These are phyloP conservation scores for Conops quadrifasciatus DNA, from an alignment of 2,888 invertebrate species.

Conservation along the genomic window DNA sequence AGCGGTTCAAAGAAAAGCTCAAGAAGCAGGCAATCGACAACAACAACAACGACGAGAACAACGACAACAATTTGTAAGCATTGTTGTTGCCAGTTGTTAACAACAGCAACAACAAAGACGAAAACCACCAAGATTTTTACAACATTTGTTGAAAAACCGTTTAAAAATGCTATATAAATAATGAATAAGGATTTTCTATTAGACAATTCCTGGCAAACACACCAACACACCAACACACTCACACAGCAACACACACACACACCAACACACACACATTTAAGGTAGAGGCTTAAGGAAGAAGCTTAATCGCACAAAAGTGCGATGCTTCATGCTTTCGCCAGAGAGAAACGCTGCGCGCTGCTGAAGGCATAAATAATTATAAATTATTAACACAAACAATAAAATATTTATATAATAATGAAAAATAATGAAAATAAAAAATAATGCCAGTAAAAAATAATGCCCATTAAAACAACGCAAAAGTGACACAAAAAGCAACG, in stretches of 20 bases:
- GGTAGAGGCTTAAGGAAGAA: no score
- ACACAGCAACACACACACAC: constrained; percentile 14
- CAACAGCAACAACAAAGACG: constrained; percentile 34
- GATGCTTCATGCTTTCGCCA: no score
- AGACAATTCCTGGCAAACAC: constrained; percentile 4
- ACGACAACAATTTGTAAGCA: constrained; percentile 47
- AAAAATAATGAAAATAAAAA: constrained; percentile 5
- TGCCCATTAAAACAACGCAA: constrained; percentile 12
- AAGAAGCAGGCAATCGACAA: constrained; percentile 35
- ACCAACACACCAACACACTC: neutral
- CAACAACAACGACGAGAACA: constrained; percentile 31
- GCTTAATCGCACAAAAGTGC: no score
- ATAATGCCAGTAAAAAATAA: constrained; percentile 23
- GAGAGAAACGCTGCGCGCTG: neutral
- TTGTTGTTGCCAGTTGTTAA: constrained; percentile 29
- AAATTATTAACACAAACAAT: constrained; percentile 20
- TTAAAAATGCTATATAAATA: constrained; percentile 47
- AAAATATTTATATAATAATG: constrained; percentile 24
- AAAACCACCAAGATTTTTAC: constrained; percentile 8
- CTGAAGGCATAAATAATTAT: constrained; percentile 21
- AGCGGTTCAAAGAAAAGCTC: constrained; percentile 7
- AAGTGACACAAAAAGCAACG: constrained; percentile 43
- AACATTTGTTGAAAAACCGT: no score
- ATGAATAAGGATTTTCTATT: no score
- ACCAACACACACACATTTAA: neutral